Conservation (phyloP, 2,888 invertebrate genomes). For the Acleris holmiana region DNA sequence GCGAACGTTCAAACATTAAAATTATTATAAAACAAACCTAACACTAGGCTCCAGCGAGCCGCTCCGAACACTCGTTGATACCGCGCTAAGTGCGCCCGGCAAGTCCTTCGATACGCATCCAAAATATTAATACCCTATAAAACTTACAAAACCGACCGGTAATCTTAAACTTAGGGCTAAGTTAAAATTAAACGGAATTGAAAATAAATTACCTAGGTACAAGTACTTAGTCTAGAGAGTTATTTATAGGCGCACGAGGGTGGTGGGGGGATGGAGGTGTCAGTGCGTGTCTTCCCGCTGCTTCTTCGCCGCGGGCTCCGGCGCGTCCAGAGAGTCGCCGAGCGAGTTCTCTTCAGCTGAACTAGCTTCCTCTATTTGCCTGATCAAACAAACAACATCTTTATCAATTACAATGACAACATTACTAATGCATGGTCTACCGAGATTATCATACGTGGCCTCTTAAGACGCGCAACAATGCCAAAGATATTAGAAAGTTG, state of each 20-base stretch:
- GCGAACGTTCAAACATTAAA: conserved; percentile 72
- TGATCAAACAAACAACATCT: conserved; percentile 47
- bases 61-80: conserved; percentile 68
- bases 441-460: no score
- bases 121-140: conserved; percentile 80
- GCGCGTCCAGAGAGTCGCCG: conserved; percentile 68
- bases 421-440: no score
- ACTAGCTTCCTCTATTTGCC: conserved; percentile 81
- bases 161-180: conserved; percentile 81
- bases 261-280: conserved; percentile 70
- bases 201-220: conserved; percentile 86
- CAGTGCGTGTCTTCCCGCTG: conserved; percentile 79
- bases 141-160: conserved; percentile 84
- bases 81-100: conserved; percentile 70
- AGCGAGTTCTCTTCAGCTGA: conserved; percentile 83
- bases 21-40: conserved; percentile 73
- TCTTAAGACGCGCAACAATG: no score
- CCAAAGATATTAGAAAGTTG: no score
- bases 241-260: conserved; percentile 80
- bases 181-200: conserved; percentile 85
- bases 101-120: conserved; percentile 68
- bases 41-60: conserved; percentile 68
- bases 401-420: conserved; percentile 3
- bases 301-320: conserved; percentile 75
- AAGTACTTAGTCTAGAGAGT: conserved; percentile 83